Percentiles rank a stretch among this genome's conserved stretches.
phyloP scores from a whole-genome alignment of 2,888 invertebrate species.

The Conistra vaccinii region DNA sequence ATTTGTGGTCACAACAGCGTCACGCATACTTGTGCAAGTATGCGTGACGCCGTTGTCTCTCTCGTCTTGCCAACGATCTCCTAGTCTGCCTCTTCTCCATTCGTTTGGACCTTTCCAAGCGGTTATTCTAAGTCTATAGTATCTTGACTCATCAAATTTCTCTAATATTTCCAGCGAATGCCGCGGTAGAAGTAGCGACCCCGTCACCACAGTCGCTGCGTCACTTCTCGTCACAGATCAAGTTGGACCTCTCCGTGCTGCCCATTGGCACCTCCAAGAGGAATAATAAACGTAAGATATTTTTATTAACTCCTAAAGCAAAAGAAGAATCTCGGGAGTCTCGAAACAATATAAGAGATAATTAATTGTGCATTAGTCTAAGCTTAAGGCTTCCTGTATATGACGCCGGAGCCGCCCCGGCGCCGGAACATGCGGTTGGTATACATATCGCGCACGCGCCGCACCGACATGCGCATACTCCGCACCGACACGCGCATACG shows the following conservation, averaged over 20 bases:
- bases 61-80: too few species aligned
- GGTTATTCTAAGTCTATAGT: background rate
- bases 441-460: too few species aligned
- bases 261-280: constrained; percentile 85
- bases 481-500: too few species aligned
- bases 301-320: background rate
- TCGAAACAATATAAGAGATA: background rate
- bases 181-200: constrained; percentile 65
- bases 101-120: too few species aligned
- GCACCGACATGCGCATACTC: too few species aligned
- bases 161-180: constrained; percentile 59
- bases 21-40: too few species aligned
- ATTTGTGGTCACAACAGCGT: too few species aligned
- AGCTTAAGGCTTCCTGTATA: too few species aligned
- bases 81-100: too few species aligned
- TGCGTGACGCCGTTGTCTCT: too few species aligned
- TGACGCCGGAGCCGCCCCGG: too few species aligned
- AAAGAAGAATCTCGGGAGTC: background rate
- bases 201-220: constrained; percentile 76
- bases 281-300: constrained; percentile 71
- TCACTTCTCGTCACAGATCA: constrained; percentile 88
- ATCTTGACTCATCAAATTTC: background rate
- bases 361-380: background rate
- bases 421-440: too few species aligned
- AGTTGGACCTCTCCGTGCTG: constrained; percentile 85